Base-by-base conservation (phyloP, 92 coral and sea anemone species). In the Zoanthus solanderi region DNA sequence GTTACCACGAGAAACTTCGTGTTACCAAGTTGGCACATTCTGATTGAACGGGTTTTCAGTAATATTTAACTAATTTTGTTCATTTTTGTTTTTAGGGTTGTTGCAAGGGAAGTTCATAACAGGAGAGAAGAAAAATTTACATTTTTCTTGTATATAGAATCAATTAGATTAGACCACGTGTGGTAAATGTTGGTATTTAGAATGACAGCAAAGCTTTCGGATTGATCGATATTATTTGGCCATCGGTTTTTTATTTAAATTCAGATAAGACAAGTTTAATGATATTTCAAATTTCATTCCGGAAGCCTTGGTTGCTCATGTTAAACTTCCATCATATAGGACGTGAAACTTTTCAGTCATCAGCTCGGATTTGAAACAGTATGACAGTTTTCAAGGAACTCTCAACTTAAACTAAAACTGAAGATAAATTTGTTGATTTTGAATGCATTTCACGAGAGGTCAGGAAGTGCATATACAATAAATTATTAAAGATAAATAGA, bases 41-140 rank as follows among this genome's bases (percentile, higher is more conserved):
- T 37, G 42, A 37, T 37, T 54, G 60, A 54, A 54, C 60, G 9
- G 11, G 60, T 9, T 15, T 52, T 15, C 60, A 54, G 60, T 54
- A 54, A 67, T 8, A 23, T 67, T 10, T 67, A 10, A 23, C 14
- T 23, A 67, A 67, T 67, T 23, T 67, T 67, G 14, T 18, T 6
- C 65, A 17, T 79, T 32, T 66, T 34, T 79, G n/a, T 30, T 14
- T 78, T 15, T 45, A 79, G 84, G 84, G 84, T 11, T 79, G 84
- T 17, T 79, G 84, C 54, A 79, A 61, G 60, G 84, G 84, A 63
- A 79, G 42, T 30, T 79, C 84, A 53, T 60, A 79, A 30, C 60
- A 79, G 46, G 10, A 16, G 37, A 15, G 37, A 47, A 37, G 15
- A 29, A 42, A 65, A 32, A 17, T 80, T 44, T 44, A 60, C 72